Evolutionary conservation across 2,113 vertebrate genomes (phyloP).

Genomic region (Vimba vimba): DNA sequence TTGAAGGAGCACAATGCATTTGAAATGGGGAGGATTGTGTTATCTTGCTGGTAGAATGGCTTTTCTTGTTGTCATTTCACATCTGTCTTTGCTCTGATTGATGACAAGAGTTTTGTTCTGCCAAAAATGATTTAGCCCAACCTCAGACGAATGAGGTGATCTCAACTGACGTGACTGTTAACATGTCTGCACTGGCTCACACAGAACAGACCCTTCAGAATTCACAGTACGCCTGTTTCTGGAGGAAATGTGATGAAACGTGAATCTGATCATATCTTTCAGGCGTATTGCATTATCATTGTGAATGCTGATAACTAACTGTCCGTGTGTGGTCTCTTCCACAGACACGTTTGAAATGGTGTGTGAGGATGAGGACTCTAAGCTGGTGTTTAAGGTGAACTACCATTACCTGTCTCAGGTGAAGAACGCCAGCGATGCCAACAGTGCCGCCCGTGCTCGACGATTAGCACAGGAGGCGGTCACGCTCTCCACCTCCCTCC

Average conservation of each 20-base stretch:
- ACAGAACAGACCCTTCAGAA: background rate
- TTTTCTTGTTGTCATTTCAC: constrained; percentile 44
- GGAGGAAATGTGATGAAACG: background rate
- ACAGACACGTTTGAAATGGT: constrained; percentile 99
- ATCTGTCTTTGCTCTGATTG: constrained; percentile 51
- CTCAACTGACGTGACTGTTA: constrained; percentile 59
- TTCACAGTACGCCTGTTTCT: background rate
- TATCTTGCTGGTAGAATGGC: constrained; percentile 28
- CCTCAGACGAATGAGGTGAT: constrained; percentile 58
- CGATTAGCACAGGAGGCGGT: constrained; percentile 97
- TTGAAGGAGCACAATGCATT: background rate
- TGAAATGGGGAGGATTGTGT: background rate
- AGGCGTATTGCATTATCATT: background rate
- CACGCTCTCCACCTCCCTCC: constrained; percentile 95
- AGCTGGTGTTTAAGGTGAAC: constrained; percentile 96
- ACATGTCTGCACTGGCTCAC: constrained; percentile 47
- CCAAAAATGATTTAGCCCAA: constrained; percentile 58
- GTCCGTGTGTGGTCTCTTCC: constrained; percentile 3
- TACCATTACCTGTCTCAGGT: constrained; percentile 99
- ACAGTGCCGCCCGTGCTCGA: constrained; percentile 93
- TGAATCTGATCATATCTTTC: background rate
- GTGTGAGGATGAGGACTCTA: constrained; percentile 96
- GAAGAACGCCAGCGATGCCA: constrained; percentile 95
- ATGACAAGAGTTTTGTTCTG: constrained; percentile 55
- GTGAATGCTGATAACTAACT: background rate